Evolutionary conservation across 1,140 invertebrate genomes (phyloP), one percentile per base, ranked within the genome.

Genomic region (Diorhabda carinulata): DNA sequence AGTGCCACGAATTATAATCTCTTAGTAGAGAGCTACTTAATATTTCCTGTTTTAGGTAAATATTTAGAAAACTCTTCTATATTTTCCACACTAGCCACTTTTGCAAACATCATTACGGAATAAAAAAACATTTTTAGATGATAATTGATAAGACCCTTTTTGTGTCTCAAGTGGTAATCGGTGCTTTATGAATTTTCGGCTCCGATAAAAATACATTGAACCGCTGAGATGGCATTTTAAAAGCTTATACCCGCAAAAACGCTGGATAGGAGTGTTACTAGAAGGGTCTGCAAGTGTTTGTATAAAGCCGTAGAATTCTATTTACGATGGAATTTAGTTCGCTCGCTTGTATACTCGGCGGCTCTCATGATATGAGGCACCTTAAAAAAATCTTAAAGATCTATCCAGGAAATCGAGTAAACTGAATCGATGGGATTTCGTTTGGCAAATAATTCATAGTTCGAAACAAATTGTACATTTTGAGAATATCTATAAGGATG

Each of bases 201-300:
- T 25, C 25, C 25, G 25, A 25, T 25, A 25, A 25, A 25, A 25
- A 25, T 25, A 25, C 25, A 25, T 25, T 25, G 25, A 25, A 25
- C 25, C 47, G 47, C n/a, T n/a, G 47, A n/a, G n/a, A 52, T 8
- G n/a, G 47, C 47, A 52, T 6, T 52, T 52, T n/a, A n/a, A 52
- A 52, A 52, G 47, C 47, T 52, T 52, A 6, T n/a, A 52, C 25
- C 25, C 25, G 25, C 25, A n/a, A n/a, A 52, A 52, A 52, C 47
- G 47, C n/a, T n/a, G 47, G 4, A 52, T 52, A n/a, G 47, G 47
- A 52, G 47, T 52, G 47, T 52, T 52, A n/a, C n/a, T 6, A 52
- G n/a, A 52, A 52, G 47, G 47, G 47, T 52, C n/a, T 52, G 47
- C n/a, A 52, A 52, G 47, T 52, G 47, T 52, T 52, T 52, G 47